Evolutionary conservation across 2,113 vertebrate genomes (phyloP).

Genomic region (Panthera leo): DNA sequence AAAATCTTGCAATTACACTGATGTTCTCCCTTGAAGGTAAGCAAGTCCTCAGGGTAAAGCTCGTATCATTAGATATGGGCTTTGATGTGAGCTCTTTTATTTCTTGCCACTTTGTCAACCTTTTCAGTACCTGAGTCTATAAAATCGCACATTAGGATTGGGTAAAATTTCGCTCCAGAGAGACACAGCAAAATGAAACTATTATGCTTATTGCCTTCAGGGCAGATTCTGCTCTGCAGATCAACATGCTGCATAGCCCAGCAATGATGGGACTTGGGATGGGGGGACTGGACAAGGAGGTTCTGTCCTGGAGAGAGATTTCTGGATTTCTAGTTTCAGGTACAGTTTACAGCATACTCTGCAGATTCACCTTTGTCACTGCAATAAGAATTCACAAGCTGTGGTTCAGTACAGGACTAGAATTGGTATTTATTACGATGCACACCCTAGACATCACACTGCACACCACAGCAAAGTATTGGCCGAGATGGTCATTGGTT

Average conservation of each 20-base stretch:
- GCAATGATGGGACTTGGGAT: not conserved
- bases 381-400: not conserved
- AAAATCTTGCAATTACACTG: not conserved
- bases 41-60: constrained; percentile 7
- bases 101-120: not conserved
- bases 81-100: constrained; percentile 14
- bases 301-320: not conserved
- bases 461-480: not conserved
- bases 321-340: constrained; percentile 13
- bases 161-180: constrained; percentile 34
- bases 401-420: not conserved
- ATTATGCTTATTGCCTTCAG: not conserved
- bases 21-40: not conserved
- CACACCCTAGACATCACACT: not conserved
- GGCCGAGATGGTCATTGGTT: not conserved
- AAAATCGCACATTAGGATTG: constrained; percentile 2
- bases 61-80: not conserved
- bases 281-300: not conserved
- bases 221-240: not conserved
- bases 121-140: not conserved
- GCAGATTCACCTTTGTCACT: not conserved
- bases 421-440: not conserved
- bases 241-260: not conserved
- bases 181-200: not conserved
- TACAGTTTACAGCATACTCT: not conserved